A percentile compares a stretch with the other conserved stretches of the same genome.
These are phyloP conservation scores for Piprites chloris DNA, from an alignment of 2,113 vertebrate genomes.

Conservation along the genomic window DNA sequence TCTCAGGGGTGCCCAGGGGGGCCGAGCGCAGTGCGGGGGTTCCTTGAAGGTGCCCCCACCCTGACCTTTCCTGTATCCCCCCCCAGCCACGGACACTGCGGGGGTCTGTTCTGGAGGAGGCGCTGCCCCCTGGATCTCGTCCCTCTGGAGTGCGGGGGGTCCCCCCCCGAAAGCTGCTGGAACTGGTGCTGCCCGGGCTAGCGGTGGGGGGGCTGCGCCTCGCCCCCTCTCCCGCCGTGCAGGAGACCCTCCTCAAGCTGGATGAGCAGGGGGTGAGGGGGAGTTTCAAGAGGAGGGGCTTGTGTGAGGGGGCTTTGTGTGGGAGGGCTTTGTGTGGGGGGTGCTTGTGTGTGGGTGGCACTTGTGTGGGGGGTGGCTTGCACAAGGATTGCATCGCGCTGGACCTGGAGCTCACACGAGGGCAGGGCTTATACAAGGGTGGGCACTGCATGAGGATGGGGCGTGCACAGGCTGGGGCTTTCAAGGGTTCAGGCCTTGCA, in stretches of 20 bases:
- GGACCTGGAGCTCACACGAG: neutral
- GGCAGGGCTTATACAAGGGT: neutral
- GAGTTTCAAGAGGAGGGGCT: neutral
- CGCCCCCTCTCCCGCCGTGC: neutral
- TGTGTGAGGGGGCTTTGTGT: neutral
- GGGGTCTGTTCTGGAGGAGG: neutral
- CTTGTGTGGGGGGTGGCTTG: too few relatives aligned
- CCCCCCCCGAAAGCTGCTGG: neutral
- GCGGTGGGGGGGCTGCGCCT: neutral
- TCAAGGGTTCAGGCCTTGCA: neutral
- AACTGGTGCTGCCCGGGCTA: neutral
- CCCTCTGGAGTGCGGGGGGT: neutral
- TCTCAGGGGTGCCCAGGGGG: neutral
- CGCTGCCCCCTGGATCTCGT: neutral
- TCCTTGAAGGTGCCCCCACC: neutral
- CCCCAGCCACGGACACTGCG: neutral
- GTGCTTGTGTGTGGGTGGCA: too few relatives aligned
- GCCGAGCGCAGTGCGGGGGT: neutral
- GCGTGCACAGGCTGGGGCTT: neutral
- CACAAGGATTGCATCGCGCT: too few relatives aligned
- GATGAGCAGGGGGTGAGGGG: neutral
- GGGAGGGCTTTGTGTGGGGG: neutral
- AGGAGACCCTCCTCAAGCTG: neutral
- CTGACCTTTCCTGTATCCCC: neutral
- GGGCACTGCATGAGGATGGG: neutral